Evolutionary conservation across 2,888 invertebrate genomes (phyloP), one percentile per base, ranked within the genome.

Genomic region (Epiblema foenella): DNA sequence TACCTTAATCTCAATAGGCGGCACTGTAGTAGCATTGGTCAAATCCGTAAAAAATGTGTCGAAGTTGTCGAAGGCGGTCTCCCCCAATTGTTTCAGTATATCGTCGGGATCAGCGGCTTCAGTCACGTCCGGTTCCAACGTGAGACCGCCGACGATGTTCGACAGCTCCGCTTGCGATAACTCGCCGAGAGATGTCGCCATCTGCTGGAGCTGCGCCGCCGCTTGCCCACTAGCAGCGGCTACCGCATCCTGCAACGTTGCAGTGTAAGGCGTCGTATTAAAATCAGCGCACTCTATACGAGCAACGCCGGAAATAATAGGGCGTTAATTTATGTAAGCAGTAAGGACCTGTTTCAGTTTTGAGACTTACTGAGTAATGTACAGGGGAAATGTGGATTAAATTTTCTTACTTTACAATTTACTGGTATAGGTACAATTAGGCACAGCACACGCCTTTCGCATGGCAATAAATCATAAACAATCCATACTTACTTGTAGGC

Each of bases 1-100:
- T 85, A 96, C 96, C 95, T 96, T 96, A 82, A 96, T 96, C 85
- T 96, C 96, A 78, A 95, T 85, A 74, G 91, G 92, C 64, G 92
- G 93, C 68, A 85, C 90, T 78, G 97, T 97, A 64, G 91, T 92
- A 46, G 95, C 94, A 76, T 94, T 94, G 60, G 96, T 96, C 81
- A 97, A 94, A 86, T 97, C 97, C 73, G 96, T 96, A 79, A 97
- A 95, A 83, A 97, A 95, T 77, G 96, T 96, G 83, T 98, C 98
- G 78, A 98, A 95, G 87, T 95, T 94, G 76, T 98, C 98, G 83
- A 98, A 98, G 73, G 97, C 95, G 67, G 97, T 96, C 81, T 98
- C 98, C 46, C 96, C 96, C 56, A 97, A 92, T 85, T 97, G 97
- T 79, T 97, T 97, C 81, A 97, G 95, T 74, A 97, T 95, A 79